Conservation (phyloP, 2,113 vertebrate genomes). For the Odocoileus hemionus region DNA sequence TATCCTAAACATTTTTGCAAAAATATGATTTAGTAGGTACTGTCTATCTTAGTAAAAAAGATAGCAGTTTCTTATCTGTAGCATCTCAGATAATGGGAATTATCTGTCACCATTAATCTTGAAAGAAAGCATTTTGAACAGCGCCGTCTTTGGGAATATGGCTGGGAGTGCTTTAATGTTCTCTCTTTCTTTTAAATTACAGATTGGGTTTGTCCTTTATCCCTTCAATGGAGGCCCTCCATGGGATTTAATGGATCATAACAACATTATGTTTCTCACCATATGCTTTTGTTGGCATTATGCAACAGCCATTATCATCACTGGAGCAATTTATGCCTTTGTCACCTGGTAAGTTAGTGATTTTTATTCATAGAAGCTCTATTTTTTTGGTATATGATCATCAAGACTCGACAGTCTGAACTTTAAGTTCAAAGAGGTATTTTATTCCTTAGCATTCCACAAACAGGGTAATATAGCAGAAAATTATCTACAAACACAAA, state of each 20-base stretch:
- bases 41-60: neutral
- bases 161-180: neutral
- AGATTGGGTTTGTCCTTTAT: slow-evolving; percentile 95
- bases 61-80: neutral
- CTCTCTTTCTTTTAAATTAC: slow-evolving; percentile 58
- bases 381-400: neutral
- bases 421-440: neutral
- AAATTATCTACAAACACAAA: neutral
- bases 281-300: slow-evolving; percentile 97
- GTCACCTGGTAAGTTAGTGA: slow-evolving; percentile 88
- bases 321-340: slow-evolving; percentile 84
- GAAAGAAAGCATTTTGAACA: neutral
- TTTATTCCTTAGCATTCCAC: neutral
- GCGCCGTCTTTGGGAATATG: neutral
- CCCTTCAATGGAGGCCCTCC: slow-evolving; percentile 83
- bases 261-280: slow-evolving; percentile 90
- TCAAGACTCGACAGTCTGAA: neutral
- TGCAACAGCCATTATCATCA: slow-evolving; percentile 83
- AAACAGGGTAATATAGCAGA: neutral
- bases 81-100: neutral
- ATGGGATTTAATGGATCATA: slow-evolving; percentile 89
- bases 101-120: neutral
- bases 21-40: neutral
- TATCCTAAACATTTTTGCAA: neutral
- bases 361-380: neutral